Percentiles rank a stretch among this genome's conserved stretches.
Evolutionary conservation across 2,113 vertebrate genomes (phyloP).

Genomic region (Clupea harengus): DNA sequence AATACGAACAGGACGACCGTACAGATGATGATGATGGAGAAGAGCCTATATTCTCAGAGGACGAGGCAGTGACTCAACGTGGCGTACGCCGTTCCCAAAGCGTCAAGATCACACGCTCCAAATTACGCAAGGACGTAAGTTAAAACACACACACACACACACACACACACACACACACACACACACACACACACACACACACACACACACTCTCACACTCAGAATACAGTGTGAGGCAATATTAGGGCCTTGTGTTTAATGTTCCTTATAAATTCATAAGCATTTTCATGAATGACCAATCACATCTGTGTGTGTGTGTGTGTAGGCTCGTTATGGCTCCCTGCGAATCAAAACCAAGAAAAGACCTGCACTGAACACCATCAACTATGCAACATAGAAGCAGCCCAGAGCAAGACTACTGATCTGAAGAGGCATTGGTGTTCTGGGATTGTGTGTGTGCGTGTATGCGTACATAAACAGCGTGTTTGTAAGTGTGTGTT

Average conservation of each 20-base stretch:
- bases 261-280: background rate
- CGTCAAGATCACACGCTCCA: conserved; percentile 81
- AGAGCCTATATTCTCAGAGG: conserved; percentile 83
- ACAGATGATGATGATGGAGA: conserved; percentile 85
- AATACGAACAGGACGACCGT: conserved; percentile 76
- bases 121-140: conserved; percentile 86
- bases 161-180: background rate
- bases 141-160: background rate
- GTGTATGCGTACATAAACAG: conserved; percentile 20
- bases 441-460: conserved; percentile 52
- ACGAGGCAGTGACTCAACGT: conserved; percentile 84
- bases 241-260: background rate
- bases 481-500: conserved; percentile 12
- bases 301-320: background rate
- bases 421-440: conserved; percentile 38
- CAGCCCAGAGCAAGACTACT: conserved; percentile 45
- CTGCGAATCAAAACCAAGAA: conserved; percentile 92
- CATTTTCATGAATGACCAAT: background rate
- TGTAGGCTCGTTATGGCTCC: conserved; percentile 90
- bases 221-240: background rate
- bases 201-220: background rate
- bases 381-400: conserved; percentile 58
- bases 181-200: background rate
- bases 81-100: conserved; percentile 90
- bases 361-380: conserved; percentile 73